Evolutionary conservation across 2,113 vertebrate genomes (phyloP), one percentile per base, ranked within the genome.

Genomic region (Phyllopteryx taeniolatus): DNA sequence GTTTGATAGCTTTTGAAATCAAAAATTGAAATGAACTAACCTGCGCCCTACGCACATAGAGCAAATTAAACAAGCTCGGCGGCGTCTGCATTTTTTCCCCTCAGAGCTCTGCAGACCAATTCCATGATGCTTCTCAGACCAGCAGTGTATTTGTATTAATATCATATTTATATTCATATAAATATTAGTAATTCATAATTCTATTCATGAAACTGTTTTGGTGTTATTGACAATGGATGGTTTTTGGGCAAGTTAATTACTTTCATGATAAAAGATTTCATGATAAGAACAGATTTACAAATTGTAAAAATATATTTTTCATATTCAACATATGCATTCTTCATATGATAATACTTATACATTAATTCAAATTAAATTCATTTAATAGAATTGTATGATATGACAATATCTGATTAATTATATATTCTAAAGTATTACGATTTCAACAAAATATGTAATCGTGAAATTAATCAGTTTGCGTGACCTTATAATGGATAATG

Each of bases 1-100:
- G 96, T 98, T 99, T 98, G 97, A 99, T 99, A 98, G 96, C 98
- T 98, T 99, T 98, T 96, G 96, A 99, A 99, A 98, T 98, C 95
- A 96, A 96, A 98, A 98, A 98, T 98, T 98, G 95, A 98, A 99
- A 98, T 98, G 95, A 99, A 98, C 96, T 98, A 98, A 99, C 98
- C 98, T 97, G 93, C 94, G 95, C 94, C 96, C 98, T 68, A 2
- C 94, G 89, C 96, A 98, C 95, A 98, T 98, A 96, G 96, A 98
- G 94, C 95, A 98, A 98, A 98, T 98, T 97, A 98, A 96, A 95
- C 31, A 61, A 61, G 59, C 59, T 61, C 59, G 13, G 59, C 14
- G 15, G 59, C 8, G 53, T 95, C 94, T 93, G 94, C 95, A 93
- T 86, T 15, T 17, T 47, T 43, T 31, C 93, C 94, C 94, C 93